Percentiles rank a stretch among this genome's conserved stretches.
Conservation (phyloP, 2,113 vertebrate species). For the Lagenorhynchus albirostris region DNA sequence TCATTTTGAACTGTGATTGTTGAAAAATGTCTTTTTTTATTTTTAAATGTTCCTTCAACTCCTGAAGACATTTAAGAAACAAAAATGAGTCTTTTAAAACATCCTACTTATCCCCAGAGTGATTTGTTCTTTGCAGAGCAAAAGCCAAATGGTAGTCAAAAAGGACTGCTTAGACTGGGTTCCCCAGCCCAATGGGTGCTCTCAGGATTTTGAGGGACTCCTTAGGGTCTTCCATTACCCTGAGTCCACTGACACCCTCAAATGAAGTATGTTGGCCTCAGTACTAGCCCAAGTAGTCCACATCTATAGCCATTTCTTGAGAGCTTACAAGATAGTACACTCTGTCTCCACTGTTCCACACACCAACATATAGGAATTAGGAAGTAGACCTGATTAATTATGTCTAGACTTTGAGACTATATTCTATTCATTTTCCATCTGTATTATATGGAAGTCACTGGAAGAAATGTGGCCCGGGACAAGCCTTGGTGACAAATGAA, state of each 20-base stretch:
- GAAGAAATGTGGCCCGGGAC: background rate
- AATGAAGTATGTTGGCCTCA: background rate
- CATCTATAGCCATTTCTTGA: background rate
- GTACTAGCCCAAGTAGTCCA: too few species aligned
- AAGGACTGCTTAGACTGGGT: background rate
- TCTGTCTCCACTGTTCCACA: background rate
- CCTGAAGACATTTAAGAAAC: conserved; percentile 41
- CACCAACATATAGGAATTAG: background rate
- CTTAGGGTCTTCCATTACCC: background rate
- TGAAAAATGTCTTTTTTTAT: conserved; percentile 71
- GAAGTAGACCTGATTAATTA: background rate
- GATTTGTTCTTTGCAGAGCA: background rate
- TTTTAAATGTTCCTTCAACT: conserved; percentile 65
- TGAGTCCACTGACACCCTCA: background rate
- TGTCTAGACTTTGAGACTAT: background rate
- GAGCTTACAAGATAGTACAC: background rate
- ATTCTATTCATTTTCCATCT: background rate
- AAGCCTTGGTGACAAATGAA: conserved; percentile 15
- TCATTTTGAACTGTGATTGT: conserved; percentile 65
- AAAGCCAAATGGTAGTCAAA: background rate
- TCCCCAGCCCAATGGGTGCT: background rate
- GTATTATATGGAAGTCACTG: background rate
- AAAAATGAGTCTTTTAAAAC: conserved; percentile 48
- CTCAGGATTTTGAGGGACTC: background rate
- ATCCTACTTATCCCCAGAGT: conserved; percentile 40